Base-by-base conservation (phyloP, 1,140 invertebrate species). In the Hydropsyche tenuis region DNA sequence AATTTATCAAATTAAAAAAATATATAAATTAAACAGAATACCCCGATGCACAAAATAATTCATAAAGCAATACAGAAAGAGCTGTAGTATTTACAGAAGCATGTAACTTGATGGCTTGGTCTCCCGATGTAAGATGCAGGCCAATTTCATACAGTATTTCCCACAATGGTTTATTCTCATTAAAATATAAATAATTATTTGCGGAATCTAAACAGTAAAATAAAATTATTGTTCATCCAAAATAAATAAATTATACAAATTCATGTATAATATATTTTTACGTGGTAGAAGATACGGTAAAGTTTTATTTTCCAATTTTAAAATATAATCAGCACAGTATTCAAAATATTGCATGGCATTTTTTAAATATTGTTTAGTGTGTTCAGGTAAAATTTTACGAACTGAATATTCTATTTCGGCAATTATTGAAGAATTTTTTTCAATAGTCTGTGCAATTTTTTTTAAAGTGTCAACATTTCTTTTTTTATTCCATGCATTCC, bases 381-480 rank as follows among this genome's bases (percentile, higher is more conserved):
- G 75, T 74, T 76, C 76, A 11, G 66, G 25, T 42, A 78, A 73
- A 42, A 81, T 78, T 46, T 79, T 78, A 23, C 80, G 64, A 2
- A 64, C 42, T 14, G 75, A 16, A 25, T 76, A 69, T 74, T 82
- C 80, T 12, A 82, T 69, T 73, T 81, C 79, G n/a, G 72, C 73
- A 64, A 82, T 72, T 16, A 81, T 37, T n/a, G 78, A 69, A 6
- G 62, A 9, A 46, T 78, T 78, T 73, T 77, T 76, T 53, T 78
- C 69, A 16, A 81, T 78, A 64, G 74, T 74, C 20, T 23, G 53
- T 2, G 78, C 77, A 16, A 81, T 78, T 71, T 79, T 81, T 60
- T 56, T 51, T 69, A 78, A 74, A 64, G 65, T 42, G 0, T 27
- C 42, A 51, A 25, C 45, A 25, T 60, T 60, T 27, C 23, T 1